Conservation (phyloP, 1,140 invertebrate species). For the Teleopsis dalmanni region DNA sequence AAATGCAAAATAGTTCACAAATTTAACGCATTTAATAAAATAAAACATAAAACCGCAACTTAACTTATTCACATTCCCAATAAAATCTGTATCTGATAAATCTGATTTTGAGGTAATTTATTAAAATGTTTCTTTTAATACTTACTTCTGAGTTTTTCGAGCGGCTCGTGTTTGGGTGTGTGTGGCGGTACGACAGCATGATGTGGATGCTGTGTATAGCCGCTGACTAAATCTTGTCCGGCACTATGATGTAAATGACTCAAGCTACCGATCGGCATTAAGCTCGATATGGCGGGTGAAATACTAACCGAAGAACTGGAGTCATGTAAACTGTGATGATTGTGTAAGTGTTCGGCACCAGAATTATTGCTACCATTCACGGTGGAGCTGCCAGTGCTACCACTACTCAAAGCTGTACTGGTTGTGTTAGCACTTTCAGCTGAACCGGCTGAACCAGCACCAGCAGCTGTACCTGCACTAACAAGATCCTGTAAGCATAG, state of each 20-base stretch:
- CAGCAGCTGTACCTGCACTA: constrained; percentile 42
- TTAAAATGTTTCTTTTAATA: constrained; percentile 39
- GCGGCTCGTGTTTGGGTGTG: constrained; percentile 59
- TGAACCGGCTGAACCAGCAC: constrained; percentile 44
- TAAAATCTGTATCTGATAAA: no score
- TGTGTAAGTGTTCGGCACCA: constrained; percentile 39
- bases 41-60: no score
- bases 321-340: constrained; percentile 55
- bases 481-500: constrained; percentile 69
- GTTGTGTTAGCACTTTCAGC: constrained; percentile 37
- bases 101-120: constrained; percentile 4
- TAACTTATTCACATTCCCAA: no score
- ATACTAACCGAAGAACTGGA: constrained; percentile 56
- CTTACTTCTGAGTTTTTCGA: constrained; percentile 76
- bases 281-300: constrained; percentile 56
- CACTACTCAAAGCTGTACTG: constrained; percentile 38
- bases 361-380: constrained; percentile 30
- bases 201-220: constrained; percentile 51
- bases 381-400: constrained; percentile 46
- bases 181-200: constrained; percentile 47
- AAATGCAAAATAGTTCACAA: no score
- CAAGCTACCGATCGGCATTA: constrained; percentile 53
- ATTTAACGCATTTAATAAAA: no score
- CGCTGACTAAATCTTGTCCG: constrained; percentile 34
- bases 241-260: constrained; percentile 45